phyloP scores from a whole-genome alignment of 2,113 vertebrate genomes.

The Cottus gobio region DNA sequence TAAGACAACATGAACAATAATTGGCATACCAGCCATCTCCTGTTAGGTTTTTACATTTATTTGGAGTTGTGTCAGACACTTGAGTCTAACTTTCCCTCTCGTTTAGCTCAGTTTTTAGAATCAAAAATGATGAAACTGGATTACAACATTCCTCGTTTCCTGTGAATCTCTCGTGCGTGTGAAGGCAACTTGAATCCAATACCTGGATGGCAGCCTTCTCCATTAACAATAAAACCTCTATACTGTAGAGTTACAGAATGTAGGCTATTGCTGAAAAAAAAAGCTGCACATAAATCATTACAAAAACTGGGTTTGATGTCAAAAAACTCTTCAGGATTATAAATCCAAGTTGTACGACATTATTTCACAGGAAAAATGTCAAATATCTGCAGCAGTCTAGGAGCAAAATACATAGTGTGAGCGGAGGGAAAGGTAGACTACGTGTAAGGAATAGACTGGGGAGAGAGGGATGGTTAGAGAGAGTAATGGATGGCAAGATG shows the following conservation, averaged over 20 bases:
- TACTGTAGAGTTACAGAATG: neutral
- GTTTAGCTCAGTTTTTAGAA: neutral
- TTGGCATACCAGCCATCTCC: neutral
- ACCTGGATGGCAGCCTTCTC: neutral
- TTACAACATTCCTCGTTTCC: neutral
- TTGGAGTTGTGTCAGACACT: neutral
- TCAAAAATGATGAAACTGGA: neutral
- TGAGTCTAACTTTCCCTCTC: neutral
- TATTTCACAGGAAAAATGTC: neutral
- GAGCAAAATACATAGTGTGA: neutral
- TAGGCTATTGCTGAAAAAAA: neutral
- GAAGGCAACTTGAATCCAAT: neutral
- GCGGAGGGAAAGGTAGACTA: neutral
- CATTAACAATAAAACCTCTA: neutral
- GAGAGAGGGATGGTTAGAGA: slow-evolving; percentile 16
- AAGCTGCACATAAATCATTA: neutral
- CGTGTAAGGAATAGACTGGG: neutral
- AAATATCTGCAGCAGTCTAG: neutral
- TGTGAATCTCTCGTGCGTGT: neutral
- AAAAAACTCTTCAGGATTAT: neutral
- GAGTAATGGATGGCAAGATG: slow-evolving; percentile 36
- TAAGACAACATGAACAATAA: neutral
- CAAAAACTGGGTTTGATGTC: neutral
- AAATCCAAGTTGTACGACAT: neutral
- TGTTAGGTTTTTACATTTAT: neutral